phyloP scores from a whole-genome alignment of 2,888 invertebrate genomes.

The Itoplectis maculator region DNA sequence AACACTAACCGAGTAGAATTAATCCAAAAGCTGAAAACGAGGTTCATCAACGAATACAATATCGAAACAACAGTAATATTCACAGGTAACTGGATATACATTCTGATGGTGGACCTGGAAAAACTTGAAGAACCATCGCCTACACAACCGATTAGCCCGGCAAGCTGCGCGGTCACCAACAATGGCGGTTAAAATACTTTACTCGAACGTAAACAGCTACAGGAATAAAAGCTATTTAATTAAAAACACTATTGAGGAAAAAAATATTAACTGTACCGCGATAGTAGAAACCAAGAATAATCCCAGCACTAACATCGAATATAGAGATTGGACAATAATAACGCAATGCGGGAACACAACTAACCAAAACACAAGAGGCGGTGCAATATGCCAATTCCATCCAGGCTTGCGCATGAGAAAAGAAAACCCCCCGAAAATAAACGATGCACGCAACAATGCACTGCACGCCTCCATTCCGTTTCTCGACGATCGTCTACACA shows the following conservation, averaged over 20 bases:
- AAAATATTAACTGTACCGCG: background rate
- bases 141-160: background rate
- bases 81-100: background rate
- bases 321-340: background rate
- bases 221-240: background rate
- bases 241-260: too few species aligned
- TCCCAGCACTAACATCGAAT: background rate
- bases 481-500: background rate
- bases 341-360: background rate
- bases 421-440: background rate
- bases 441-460: background rate
- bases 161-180: background rate
- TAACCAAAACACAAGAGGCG: background rate
- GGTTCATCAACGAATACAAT: slow-evolving; percentile 6
- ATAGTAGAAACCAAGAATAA: slow-evolving; percentile 3
- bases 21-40: slow-evolving; percentile 6
- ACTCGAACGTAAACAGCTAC: slow-evolving; percentile 1
- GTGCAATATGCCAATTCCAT: background rate
- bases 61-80: slow-evolving; percentile 19
- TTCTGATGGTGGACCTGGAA: background rate
- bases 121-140: background rate
- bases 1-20: slow-evolving; percentile 19
- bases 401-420: background rate
- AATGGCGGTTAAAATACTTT: background rate
- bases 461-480: background rate